Conservation (phyloP, 2,797 vertebrate species). For the Arctocebus calabarensis region DNA sequence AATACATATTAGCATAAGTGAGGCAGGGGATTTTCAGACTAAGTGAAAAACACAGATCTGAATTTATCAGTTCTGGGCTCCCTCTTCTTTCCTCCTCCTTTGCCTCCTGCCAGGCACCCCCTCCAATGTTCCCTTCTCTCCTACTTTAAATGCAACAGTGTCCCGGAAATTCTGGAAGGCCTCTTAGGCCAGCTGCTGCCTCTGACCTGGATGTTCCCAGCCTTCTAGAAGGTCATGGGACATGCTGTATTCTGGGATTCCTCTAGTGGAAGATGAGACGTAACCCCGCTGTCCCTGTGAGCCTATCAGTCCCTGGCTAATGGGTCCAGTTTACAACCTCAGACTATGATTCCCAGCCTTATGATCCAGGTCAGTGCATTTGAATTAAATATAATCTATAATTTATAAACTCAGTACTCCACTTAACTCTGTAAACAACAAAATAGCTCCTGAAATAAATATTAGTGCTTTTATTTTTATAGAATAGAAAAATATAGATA, state of each 20-base stretch:
- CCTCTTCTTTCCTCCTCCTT: not conserved
- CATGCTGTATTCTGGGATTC: conserved; percentile 77
- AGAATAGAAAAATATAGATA: conserved; percentile 29
- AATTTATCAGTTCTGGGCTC: conserved; percentile 54
- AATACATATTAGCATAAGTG: conserved; percentile 72
- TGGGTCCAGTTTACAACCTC: conserved; percentile 32
- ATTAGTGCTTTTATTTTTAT: not conserved
- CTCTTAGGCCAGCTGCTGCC: conserved; percentile 82
- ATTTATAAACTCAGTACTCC: conserved; percentile 25
- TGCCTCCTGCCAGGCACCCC: not conserved
- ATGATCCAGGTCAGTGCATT: not conserved
- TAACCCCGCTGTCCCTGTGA: conserved; percentile 37
- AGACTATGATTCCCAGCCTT: conserved; percentile 40
- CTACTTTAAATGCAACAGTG: conserved; percentile 79
- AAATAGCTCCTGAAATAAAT: conserved; percentile 36
- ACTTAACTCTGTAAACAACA: not conserved
- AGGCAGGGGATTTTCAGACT: conserved; percentile 64
- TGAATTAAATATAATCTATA: conserved; percentile 4
- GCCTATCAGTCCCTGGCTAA: not conserved
- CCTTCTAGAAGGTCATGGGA: conserved; percentile 78
- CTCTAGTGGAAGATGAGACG: conserved; percentile 67
- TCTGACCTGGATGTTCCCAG: conserved; percentile 80
- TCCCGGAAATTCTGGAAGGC: conserved; percentile 80
- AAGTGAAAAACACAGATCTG: conserved; percentile 55
- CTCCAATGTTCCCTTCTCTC: conserved; percentile 76